phyloP scores from a whole-genome alignment of 2,113 vertebrate genomes.

The Mobula birostris region DNA sequence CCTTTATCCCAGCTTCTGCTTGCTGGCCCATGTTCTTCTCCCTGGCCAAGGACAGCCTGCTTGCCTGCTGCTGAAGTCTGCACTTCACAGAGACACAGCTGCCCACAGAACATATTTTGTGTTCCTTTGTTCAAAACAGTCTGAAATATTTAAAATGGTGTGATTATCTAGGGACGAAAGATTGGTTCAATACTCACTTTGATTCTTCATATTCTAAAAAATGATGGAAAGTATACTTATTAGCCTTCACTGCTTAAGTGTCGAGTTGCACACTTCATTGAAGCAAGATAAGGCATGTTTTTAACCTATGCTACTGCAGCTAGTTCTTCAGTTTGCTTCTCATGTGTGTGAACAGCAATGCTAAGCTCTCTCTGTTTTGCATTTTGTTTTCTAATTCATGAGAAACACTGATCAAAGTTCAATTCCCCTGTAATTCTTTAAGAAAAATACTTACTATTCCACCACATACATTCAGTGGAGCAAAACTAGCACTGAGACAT shows the following conservation, averaged over 20 bases:
- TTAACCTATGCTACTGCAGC: neutral
- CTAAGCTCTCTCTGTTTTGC: neutral
- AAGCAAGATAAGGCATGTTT: neutral
- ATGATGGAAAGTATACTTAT: neutral
- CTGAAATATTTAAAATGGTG: neutral
- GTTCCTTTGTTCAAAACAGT: neutral
- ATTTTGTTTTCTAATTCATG: neutral
- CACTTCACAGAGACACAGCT: neutral
- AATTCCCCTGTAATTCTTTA: neutral
- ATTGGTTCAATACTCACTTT: neutral
- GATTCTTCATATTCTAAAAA: neutral
- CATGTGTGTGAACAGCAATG: neutral
- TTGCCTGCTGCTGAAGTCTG: neutral
- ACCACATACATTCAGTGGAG: neutral
- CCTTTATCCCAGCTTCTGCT: too few species aligned
- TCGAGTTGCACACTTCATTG: neutral
- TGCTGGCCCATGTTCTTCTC: neutral
- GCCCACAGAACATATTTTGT: neutral
- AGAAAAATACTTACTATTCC: neutral
- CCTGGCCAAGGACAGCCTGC: too few species aligned
- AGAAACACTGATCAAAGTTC: neutral
- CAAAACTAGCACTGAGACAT: neutral
- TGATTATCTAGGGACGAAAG: neutral
- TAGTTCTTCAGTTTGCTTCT: neutral
- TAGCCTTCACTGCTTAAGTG: neutral